These are phyloP conservation scores for Nycticryphes semicollaris DNA, from an alignment of 2,113 vertebrate genomes.

Conservation along the genomic window DNA sequence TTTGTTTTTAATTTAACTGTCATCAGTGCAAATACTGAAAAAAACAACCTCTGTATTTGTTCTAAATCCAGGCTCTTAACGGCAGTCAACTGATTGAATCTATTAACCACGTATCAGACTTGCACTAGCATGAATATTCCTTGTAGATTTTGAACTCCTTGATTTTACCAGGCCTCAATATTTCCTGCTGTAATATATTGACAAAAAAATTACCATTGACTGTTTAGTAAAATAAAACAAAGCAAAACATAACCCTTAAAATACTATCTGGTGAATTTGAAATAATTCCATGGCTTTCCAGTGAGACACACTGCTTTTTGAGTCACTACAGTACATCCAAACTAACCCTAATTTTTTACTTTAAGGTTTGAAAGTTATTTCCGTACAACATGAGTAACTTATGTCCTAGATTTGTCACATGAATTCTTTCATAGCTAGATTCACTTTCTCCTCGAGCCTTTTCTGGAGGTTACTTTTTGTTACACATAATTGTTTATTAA, in stretches of 20 bases:
- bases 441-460: background rate
- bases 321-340: background rate
- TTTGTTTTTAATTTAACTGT: background rate
- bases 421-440: background rate
- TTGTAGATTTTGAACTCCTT: background rate
- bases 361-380: background rate
- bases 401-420: background rate
- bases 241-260: background rate
- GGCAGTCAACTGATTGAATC: background rate
- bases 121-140: background rate
- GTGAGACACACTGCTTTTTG: background rate
- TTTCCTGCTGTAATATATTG: background rate
- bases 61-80: background rate
- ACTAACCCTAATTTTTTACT: background rate
- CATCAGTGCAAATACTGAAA: background rate
- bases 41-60: background rate
- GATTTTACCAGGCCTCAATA: background rate
- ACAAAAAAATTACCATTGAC: background rate
- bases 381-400: fast-evolving
- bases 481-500: background rate
- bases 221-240: background rate
- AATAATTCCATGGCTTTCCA: background rate
- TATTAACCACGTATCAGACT: no score
- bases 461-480: background rate
- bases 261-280: background rate